Base-by-base conservation (phyloP, 2,113 vertebrate species). In the Phrynosoma platyrhinos region DNA sequence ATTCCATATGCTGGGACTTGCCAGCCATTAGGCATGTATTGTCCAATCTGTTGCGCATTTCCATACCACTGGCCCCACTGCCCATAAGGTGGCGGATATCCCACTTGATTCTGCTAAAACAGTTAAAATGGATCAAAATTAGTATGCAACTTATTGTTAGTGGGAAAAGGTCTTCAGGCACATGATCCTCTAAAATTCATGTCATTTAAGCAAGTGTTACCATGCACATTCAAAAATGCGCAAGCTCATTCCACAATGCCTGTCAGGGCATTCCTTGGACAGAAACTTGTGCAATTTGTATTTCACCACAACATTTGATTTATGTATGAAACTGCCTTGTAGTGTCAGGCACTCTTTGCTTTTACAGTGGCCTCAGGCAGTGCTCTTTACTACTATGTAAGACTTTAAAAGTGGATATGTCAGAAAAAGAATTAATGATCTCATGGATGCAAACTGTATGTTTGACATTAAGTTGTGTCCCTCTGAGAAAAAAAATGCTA, bases 61-160 rank as follows among this genome's bases (percentile, higher is more conserved):
- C 99, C 96, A 72, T 99, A 99, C 98, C 98, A 99, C 96, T 99
- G 98, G 40, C 98, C 98, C 98, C 98, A 99, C 95, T 99, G 99
- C 88, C 98, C 98, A 9, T 99, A 99, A 5, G 98, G 92, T 42
- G 98, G 98, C 0, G 99, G 98, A 88, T 98, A 99, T 91, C 98
- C 96, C 85, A 99, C 96, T 96, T 99, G 98, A 97, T 97, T 99
- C 94, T 98, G 98, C 97, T 97, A 93, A 62, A 81, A 90, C 77
- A 79, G 76, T 87, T 76, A 89, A 91, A 69, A 66, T 71, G 6
- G 77, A 55, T 30, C 72, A 53, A 53, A 2, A 25, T 83, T 83
- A 78, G 72, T 20, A 16, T 76, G 74, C 9, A 52, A 64, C 55
- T 21, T 30, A 30, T 23, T 3, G 9, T 27, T 27, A 69, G 21